Base-by-base conservation (phyloP, 2,113 vertebrate genomes). In the Phalacrocorax aristotelis region DNA sequence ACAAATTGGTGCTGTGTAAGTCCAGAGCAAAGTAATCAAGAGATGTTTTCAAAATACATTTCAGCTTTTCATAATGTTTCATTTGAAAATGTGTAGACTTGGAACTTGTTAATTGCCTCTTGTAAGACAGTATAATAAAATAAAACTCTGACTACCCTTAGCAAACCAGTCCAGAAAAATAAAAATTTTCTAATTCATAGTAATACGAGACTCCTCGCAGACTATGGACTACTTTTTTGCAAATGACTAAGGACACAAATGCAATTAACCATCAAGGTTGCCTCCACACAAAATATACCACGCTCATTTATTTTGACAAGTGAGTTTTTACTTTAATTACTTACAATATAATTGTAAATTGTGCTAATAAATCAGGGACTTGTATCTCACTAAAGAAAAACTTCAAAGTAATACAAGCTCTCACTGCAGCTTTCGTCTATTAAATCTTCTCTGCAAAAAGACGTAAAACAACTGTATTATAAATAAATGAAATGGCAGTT, bases 231-330 rank as follows among this genome's bases (percentile, higher is more conserved):
- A 85, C 23, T 54, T 54, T 81, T 86, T 89, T 78, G 29, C 30
- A 92, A 92, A 83, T 87, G 6, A 87, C 65, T 89, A 61, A 82
- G 65, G 65, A 78, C 0, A 1, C 22, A 93, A 89, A 94, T 52
- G 49, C 57, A 93, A 97, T 97, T 95, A 91, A 80, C 36, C 30
- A 72, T 91, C 65, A 84, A 91, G 34, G 36, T 62, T 95, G 61
- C 40, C 34, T 92, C 80, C 38, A 77, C 68, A 78, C 52, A 94
- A 87, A 95, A 89, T 89, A 71, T 72, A 89, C 80, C 84, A 36
- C 65, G 49, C 44, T 95, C 89, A 95, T 97, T 92, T 96, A 95
- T 89, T 97, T 89, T 96, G 91, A 95, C 80, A 92, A 94, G 86
- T 65, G 77, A 91, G 16, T 89, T 95, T 96, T 84, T 82, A 49